Evolutionary conservation across 2,113 vertebrate genomes (phyloP).

Genomic region (Struthio camelus): DNA sequence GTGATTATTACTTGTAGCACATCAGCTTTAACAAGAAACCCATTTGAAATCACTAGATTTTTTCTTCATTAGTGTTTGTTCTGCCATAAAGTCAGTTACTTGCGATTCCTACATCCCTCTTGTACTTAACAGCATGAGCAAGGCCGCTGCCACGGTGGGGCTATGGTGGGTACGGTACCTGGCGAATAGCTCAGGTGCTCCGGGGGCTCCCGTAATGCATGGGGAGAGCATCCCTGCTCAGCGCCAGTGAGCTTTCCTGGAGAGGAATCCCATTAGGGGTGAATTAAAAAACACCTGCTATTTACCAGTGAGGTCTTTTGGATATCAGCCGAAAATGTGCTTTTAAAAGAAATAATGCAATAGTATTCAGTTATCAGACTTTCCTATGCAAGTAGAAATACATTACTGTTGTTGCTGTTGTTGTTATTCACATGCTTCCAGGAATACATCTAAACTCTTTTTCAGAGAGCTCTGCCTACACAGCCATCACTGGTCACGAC

Average conservation of each 20-base stretch:
- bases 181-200: background rate
- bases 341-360: background rate
- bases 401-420: background rate
- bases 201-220: background rate
- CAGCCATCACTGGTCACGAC: background rate
- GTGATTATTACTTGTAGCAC: conserved; percentile 49
- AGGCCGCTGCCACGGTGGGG: rapidly evolving
- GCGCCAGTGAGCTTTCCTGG: background rate
- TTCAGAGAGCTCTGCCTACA: background rate
- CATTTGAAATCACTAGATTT: conserved; percentile 30
- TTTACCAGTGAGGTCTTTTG: background rate
- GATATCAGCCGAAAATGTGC: background rate
- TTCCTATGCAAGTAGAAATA: background rate
- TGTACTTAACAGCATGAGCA: background rate
- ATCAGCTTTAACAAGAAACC: conserved; percentile 43
- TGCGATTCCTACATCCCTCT: background rate
- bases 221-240: background rate
- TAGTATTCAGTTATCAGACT: background rate
- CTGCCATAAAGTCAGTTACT: background rate
- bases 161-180: background rate
- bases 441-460: background rate
- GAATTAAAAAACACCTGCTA: background rate
- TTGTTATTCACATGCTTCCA: background rate
- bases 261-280: background rate
- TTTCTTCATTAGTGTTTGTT: conserved; percentile 43